Evolutionary conservation across 2,888 invertebrate species (phyloP).

Genomic region (Dorcus hopei): DNA sequence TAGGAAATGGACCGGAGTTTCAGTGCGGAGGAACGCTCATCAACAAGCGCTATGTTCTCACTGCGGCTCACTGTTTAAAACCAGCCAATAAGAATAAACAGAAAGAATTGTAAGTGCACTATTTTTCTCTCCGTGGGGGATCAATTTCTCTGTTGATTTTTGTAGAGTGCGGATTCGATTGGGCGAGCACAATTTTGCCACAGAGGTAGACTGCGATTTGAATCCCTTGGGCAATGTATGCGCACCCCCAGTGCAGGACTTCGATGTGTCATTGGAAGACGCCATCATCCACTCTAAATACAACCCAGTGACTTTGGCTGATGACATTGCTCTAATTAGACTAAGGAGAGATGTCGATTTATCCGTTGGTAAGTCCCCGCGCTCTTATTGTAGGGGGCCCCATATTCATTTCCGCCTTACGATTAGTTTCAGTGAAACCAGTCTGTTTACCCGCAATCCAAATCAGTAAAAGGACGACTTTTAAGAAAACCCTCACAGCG

Average conservation of each 20-base stretch:
- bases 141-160: too few species aligned
- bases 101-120: too few species aligned
- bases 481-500: background rate
- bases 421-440: slow-evolving; percentile 37
- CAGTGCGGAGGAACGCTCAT: slow-evolving; percentile 4
- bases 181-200: slow-evolving; percentile 57
- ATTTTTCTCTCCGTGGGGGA: too few species aligned
- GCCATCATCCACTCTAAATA: slow-evolving; percentile 55
- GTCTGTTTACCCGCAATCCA: slow-evolving; percentile 48
- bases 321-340: slow-evolving; percentile 59
- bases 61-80: slow-evolving; percentile 3
- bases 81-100: background rate
- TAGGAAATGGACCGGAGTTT: background rate
- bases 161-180: slow-evolving; percentile 57
- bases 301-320: slow-evolving; percentile 48
- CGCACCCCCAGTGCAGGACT: too few species aligned
- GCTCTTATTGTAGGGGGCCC: background rate
- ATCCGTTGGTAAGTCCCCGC: slow-evolving; percentile 31
- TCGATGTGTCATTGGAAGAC: slow-evolving; percentile 42
- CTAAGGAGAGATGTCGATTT: slow-evolving; percentile 48
- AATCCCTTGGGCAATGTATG: slow-evolving; percentile 30
- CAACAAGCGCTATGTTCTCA: background rate
- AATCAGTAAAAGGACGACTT: background rate
- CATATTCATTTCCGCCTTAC: too few species aligned
- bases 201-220: slow-evolving; percentile 42